These are phyloP conservation scores for Hylomyscus alleni DNA, from an alignment of 2,797 vertebrate species.

Conservation along the genomic window DNA sequence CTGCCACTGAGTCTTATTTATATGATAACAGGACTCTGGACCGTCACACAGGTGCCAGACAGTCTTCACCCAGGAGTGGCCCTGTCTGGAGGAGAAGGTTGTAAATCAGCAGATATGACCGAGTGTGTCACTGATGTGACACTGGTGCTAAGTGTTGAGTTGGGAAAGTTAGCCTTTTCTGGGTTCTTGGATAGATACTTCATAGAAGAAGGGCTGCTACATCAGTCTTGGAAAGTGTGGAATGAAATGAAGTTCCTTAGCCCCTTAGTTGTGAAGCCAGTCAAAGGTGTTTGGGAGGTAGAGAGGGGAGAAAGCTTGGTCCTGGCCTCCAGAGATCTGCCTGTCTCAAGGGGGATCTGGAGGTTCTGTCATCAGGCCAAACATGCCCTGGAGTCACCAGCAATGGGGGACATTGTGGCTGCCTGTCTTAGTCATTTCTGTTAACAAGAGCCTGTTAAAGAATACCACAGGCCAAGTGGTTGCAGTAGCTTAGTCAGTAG, in stretches of 20 bases:
- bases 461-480: neutral
- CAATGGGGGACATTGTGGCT: neutral
- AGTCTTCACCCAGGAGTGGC: neutral
- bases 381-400: rapidly evolving
- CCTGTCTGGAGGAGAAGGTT: neutral
- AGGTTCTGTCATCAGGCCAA: neutral
- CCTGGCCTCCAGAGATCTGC: neutral
- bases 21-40: too few species aligned
- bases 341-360: neutral
- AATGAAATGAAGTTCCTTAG: neutral
- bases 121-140: neutral
- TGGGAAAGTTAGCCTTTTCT: neutral
- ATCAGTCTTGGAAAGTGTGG: neutral
- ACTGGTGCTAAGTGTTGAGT: neutral
- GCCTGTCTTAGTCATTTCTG: neutral
- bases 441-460: neutral
- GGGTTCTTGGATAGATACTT: neutral
- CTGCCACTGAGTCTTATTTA: neutral
- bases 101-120: neutral
- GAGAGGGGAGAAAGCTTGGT: neutral
- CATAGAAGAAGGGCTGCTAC: neutral
- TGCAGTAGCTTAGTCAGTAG: neutral
- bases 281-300: neutral
- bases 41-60: neutral
- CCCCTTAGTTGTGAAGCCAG: neutral